Evolutionary conservation across 1,140 invertebrate species (phyloP), one percentile per base, ranked within the genome.

Genomic region (Cyclargus thomasi): DNA sequence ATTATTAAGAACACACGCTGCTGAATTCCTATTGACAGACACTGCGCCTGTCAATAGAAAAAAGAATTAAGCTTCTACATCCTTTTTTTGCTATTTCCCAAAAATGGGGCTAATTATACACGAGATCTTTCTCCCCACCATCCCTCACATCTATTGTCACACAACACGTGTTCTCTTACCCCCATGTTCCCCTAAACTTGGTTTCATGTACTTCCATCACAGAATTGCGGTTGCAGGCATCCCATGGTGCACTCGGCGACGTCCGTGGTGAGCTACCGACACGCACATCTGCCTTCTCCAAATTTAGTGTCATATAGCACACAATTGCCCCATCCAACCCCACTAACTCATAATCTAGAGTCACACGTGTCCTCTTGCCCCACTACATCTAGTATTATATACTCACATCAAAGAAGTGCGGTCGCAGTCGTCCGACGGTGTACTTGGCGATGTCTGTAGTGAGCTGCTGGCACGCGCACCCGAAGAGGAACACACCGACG

Each of bases 201-300:
- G n/a, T 35, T 53, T 21, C 17, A 29, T 0, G 29, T 62, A 91
- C 92, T 92, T 80, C 93, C 92, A 73, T 92, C 92, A 71, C 97
- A 93, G 89, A 99, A 99, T 90, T 99, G 97, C 8, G 98, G 98
- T 73, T 98, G 91, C 67, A 99, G 90, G 62, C 97, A 92, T 23
- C 98, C 98, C 70, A 99, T 95, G 1, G 95, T 95, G 77, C 98
- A 98, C 88, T 99, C 99, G 21, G 95, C 96, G 74, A 98, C 94
- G 78, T 98, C 97, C 3, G 97, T 98, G 8, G 94, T 94, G 16
- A 97, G 86, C 85, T 97, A 95, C 62, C 94, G 96, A 69, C 94
- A 93, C 1, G 94, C 94, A 16, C 95, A 95, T 0, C 97, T 97
- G 85, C n/a, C n/a, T n/a, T n/a, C n/a, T n/a, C n/a, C n/a, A n/a